phyloP scores from a whole-genome alignment of 2,888 invertebrate species.

The Sminthurinus aureus region DNA sequence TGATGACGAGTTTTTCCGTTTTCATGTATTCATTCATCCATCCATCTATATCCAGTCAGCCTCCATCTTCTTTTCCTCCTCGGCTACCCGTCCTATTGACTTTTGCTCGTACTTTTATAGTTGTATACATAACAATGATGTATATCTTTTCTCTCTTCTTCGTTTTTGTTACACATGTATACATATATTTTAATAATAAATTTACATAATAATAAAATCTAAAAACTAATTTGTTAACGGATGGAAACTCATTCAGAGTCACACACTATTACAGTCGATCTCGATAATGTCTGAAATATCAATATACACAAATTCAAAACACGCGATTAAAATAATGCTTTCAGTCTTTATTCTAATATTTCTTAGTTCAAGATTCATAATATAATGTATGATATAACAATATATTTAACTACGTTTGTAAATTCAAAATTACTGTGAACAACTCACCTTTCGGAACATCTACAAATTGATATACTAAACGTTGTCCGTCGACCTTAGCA shows the following conservation, averaged over 20 bases:
- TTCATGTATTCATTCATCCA: background rate
- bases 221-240: background rate
- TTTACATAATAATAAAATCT: background rate
- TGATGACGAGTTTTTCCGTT: background rate
- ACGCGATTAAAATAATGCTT: too few species aligned
- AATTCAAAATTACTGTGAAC: too few species aligned
- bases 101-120: background rate
- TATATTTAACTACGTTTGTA: too few species aligned
- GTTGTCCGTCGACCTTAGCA: slow-evolving; percentile 98
- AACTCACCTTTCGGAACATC: slow-evolving; percentile 84
- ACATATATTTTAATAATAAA: background rate
- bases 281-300: slow-evolving; percentile 79
- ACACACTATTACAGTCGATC: slow-evolving; percentile 94
- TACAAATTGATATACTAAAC: slow-evolving; percentile 98
- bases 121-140: background rate
- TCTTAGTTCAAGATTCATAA: too few species aligned
- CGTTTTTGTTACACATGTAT: background rate
- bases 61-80: background rate
- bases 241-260: slow-evolving; percentile 61
- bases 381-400: too few species aligned
- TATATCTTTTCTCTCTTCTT: background rate
- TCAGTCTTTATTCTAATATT: too few species aligned
- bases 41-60: background rate
- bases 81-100: background rate
- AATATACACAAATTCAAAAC: too few species aligned